Evolutionary conservation across 2,113 vertebrate species (phyloP), one percentile per base, ranked within the genome.

Genomic region (Amazona guildingii): DNA sequence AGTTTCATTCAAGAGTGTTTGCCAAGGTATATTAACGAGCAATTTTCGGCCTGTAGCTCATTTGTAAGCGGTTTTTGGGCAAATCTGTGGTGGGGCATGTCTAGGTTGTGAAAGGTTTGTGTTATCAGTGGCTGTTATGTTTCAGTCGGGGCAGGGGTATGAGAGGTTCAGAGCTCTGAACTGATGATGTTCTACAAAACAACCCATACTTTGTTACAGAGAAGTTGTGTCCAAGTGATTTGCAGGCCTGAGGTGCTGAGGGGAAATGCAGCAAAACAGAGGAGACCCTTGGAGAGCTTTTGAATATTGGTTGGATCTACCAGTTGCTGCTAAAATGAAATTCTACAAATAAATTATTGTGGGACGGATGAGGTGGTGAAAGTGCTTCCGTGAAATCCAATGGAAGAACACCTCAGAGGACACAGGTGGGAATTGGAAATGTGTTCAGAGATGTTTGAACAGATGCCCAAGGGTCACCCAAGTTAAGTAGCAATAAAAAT

Each of bases 301-400:
- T 63, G 25, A 86, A 11, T 51, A 23, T 89, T 6, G 27, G 61
- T 92, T 92, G 73, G 51, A 52, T 83, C 51, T 77, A 10, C 25
- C 95, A 69, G 82, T 67, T 92, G 94, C 69, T 85, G 83, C 75
- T 90, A 73, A 94, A 85, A 86, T 80, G 37, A 95, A 94, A 78
- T 85, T 82, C 54, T 74, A 28, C 17, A 46, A 39, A 48, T 67
- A 76, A 33, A 15, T 93, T 90, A 94, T 85, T 82, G 73, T 69
- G 90, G 63, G 79, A 96, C n/a, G 35, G 95, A 93, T 83, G 48
- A 92, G 92, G 82, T 91, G 96, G 57, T 83, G 86, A 88, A 73
- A 95, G 83, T 62, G 94, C 79, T 88, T 54, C 29, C 46, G 51
- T 86, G 43, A 96, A 97, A 94, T 94, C 84, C 75, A 83, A 86